phyloP scores from a whole-genome alignment of 2,888 invertebrate species.

The Leptopilina drosophilae region DNA sequence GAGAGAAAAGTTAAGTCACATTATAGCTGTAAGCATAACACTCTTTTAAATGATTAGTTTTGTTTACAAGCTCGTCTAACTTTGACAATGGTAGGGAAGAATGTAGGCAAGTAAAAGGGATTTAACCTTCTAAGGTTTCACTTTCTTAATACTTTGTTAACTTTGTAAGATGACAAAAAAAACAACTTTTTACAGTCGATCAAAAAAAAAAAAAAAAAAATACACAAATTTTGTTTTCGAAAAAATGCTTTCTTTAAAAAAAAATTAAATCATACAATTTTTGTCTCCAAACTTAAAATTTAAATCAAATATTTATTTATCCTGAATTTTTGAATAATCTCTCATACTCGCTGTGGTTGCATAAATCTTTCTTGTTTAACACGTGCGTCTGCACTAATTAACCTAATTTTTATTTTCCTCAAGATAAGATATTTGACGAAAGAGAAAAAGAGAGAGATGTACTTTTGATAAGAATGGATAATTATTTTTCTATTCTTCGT shows the following conservation, averaged over 20 bases:
- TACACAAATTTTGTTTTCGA: not conserved
- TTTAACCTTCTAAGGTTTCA: slow-evolving; percentile 73
- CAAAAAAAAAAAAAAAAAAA: not conserved
- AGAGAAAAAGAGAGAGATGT: too few species aligned
- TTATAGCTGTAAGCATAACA: not conserved
- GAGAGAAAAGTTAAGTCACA: not conserved
- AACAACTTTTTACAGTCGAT: not conserved
- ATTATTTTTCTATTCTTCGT: too few species aligned
- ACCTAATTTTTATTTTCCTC: slow-evolving; percentile 27
- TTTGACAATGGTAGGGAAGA: slow-evolving; percentile 60
- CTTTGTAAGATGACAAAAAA: slow-evolving; percentile 50
- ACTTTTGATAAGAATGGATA: too few species aligned
- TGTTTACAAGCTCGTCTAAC: slow-evolving; percentile 47
- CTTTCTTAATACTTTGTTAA: slow-evolving; percentile 67
- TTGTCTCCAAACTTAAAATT: not conserved
- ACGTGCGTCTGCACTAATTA: not conserved
- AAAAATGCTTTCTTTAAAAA: not conserved
- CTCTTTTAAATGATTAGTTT: slow-evolving; percentile 42
- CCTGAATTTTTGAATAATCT: slow-evolving; percentile 18
- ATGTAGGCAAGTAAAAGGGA: slow-evolving; percentile 69
- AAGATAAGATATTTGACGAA: slow-evolving; percentile 29
- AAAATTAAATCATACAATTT: too few species aligned
- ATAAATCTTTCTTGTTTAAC: slow-evolving; percentile 6
- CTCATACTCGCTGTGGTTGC: not conserved
- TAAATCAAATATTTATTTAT: not conserved